Evolutionary conservation across 2,888 invertebrate genomes (phyloP).

Genomic region (Hedya salicella): DNA sequence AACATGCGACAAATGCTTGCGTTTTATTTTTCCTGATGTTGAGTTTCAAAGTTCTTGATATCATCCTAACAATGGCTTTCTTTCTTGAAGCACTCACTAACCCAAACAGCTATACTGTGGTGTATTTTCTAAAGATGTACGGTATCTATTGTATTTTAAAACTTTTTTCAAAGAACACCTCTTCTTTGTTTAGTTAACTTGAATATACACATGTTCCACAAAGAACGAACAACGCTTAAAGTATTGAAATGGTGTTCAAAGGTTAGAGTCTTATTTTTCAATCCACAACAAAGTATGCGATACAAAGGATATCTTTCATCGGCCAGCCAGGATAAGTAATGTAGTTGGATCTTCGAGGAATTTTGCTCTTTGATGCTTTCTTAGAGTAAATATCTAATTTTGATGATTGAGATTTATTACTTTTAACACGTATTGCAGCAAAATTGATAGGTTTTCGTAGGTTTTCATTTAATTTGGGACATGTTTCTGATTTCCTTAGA

Average conservation of each 20-base stretch:
- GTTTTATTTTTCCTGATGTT: conserved; percentile 48
- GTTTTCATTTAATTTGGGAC: too few species aligned
- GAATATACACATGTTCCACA: background rate
- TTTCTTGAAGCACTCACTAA: too few species aligned
- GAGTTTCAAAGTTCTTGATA: background rate
- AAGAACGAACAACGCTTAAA: background rate
- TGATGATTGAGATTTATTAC: background rate
- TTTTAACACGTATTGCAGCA: too few species aligned
- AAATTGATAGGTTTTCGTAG: too few species aligned
- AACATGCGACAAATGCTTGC: conserved; percentile 48
- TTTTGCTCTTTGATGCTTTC: conserved; percentile 13
- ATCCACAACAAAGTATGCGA: conserved; percentile 5
- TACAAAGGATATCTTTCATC: conserved; percentile 1
- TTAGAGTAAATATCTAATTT: background rate
- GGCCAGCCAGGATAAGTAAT: background rate
- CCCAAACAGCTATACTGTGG: too few species aligned
- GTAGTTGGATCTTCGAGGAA: too few species aligned
- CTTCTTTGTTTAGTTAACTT: background rate
- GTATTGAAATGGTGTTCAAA: conserved; percentile 4
- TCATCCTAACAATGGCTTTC: too few species aligned
- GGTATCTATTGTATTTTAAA: background rate
- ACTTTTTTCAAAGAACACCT: background rate
- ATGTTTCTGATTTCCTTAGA: too few species aligned
- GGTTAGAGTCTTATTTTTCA: background rate
- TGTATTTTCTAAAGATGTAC: too few species aligned